Percentiles rank a stretch among this genome's conserved stretches.
Evolutionary conservation across 2,113 vertebrate genomes (phyloP).

Genomic region (Daboia siamensis): DNA sequence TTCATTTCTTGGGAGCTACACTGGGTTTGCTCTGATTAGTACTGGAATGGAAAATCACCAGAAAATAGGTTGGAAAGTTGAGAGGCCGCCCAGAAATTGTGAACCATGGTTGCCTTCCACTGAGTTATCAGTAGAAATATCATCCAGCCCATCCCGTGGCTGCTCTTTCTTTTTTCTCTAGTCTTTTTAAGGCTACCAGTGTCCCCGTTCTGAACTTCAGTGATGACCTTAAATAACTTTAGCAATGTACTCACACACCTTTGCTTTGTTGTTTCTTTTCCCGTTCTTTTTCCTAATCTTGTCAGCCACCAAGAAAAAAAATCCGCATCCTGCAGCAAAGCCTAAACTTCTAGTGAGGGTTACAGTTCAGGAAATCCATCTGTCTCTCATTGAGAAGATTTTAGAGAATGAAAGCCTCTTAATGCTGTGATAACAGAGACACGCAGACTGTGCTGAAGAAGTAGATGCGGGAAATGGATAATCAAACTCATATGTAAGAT

Average conservation of each 20-base stretch:
- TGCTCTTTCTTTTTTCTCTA: background rate
- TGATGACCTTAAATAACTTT: background rate
- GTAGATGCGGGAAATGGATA: background rate
- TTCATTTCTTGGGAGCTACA: background rate
- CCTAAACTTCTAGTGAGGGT: conserved; percentile 43
- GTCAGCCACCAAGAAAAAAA: conserved; percentile 26
- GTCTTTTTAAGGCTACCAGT: background rate
- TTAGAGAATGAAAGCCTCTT: conserved; percentile 16
- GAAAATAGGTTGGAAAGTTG: background rate
- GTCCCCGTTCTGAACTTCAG: background rate
- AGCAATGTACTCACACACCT: background rate
- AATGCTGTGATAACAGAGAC: conserved; percentile 11
- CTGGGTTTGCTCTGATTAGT: background rate
- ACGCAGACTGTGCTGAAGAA: background rate
- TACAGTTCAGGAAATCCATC: conserved; percentile 31
- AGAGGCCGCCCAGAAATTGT: background rate
- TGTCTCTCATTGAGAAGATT: conserved; percentile 34
- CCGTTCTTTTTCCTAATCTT: conserved; percentile 31
- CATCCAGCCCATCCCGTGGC: background rate
- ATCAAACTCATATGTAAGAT: background rate
- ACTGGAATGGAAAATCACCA: background rate
- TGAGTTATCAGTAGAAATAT: background rate
- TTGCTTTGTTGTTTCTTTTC: conserved; percentile 20
- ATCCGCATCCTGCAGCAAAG: conserved; percentile 36
- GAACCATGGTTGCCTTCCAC: background rate